Conservation (phyloP, 2,888 invertebrate genomes). For the Apotomis betuletana region DNA sequence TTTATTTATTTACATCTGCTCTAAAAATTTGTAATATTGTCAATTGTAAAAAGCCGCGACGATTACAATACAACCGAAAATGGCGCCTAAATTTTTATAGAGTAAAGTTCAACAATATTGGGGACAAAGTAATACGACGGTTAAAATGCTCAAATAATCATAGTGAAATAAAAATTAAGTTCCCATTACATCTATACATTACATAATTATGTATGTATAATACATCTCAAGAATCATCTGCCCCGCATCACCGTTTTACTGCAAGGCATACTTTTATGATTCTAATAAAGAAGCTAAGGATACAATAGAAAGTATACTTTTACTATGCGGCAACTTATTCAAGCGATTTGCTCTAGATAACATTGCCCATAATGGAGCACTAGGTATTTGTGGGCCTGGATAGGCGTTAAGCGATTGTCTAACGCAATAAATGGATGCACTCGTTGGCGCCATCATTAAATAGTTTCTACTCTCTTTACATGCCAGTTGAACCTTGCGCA, state of each 20-base stretch:
- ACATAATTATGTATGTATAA: background rate
- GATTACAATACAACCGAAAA: no score
- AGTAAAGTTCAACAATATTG: no score
- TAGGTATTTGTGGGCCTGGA: slow-evolving; percentile 1
- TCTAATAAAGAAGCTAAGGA: slow-evolving; percentile 10
- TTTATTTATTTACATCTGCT: no score
- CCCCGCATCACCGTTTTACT: slow-evolving; percentile 24
- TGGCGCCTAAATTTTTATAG: no score
- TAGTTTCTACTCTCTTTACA: slow-evolving; percentile 45
- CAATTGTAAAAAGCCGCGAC: no score
- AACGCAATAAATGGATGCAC: slow-evolving; percentile 5
- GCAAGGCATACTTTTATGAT: slow-evolving; percentile 25
- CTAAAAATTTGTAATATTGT: no score
- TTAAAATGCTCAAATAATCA: no score
- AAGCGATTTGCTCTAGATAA: slow-evolving; percentile 11
- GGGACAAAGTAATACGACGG: no score
- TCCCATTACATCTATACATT: no score
- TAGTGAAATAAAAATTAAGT: no score
- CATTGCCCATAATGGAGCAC: slow-evolving; percentile 5
- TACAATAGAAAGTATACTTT: slow-evolving; percentile 17
- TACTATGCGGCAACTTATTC: slow-evolving; percentile 12
- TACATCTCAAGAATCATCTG: background rate
- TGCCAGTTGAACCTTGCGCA: slow-evolving; percentile 51
- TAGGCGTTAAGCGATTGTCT: slow-evolving; percentile 20
- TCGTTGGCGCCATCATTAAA: slow-evolving; percentile 49